phyloP scores from a whole-genome alignment of 2,888 invertebrate genomes.

The Agelastica alni region DNA sequence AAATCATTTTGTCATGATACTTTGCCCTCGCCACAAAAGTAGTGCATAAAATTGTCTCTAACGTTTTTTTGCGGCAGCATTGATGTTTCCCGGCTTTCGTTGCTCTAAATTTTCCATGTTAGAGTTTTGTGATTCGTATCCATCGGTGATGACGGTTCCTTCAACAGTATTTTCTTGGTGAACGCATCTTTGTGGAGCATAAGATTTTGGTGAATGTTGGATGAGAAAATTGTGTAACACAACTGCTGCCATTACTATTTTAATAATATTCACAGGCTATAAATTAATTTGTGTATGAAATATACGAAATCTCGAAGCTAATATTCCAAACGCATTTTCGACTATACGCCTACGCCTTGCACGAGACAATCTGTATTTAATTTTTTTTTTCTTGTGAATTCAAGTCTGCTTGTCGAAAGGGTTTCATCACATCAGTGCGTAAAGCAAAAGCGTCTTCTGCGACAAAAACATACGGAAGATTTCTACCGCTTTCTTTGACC shows the following conservation, averaged over 20 bases:
- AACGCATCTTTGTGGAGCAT: neutral
- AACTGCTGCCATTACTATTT: neutral
- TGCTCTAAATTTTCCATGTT: neutral
- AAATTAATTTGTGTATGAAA: too few relatives aligned
- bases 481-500: neutral
- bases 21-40: neutral
- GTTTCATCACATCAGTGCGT: too few relatives aligned
- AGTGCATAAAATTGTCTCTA: neutral
- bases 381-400: neutral
- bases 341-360: too few relatives aligned
- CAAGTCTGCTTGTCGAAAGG: slow-evolving; percentile 3
- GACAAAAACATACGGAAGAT: slow-evolving; percentile 21
- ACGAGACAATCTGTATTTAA: neutral
- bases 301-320: too few relatives aligned
- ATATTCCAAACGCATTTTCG: too few relatives aligned
- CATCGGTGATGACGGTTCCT: neutral
- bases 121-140: neutral
- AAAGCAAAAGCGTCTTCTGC: slow-evolving; percentile 44
- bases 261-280: neutral
- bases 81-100: neutral
- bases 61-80: neutral
- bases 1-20: neutral
- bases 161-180: neutral
- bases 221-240: neutral
- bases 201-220: neutral